A percentile compares a stretch with the other conserved stretches of the same genome.
Evolutionary conservation across 2,113 vertebrate genomes (phyloP).

Genomic region (Hirundichthys speculiger): DNA sequence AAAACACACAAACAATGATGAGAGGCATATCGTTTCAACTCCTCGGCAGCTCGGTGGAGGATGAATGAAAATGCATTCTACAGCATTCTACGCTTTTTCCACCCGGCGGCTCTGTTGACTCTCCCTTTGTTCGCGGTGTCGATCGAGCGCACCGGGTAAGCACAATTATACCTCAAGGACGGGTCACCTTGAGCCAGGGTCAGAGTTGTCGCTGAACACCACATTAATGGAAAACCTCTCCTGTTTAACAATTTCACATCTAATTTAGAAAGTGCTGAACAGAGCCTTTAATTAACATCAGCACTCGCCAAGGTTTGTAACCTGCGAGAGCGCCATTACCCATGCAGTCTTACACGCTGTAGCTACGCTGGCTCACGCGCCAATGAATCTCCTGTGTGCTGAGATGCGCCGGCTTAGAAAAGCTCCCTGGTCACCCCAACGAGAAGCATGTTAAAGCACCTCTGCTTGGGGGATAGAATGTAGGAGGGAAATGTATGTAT

Average conservation of each 20-base stretch:
- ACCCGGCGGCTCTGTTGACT: constrained; percentile 16
- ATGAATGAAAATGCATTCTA: constrained; percentile 31
- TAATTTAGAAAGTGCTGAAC: constrained; percentile 72
- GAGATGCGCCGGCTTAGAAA: constrained; percentile 31
- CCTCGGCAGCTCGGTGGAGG: constrained; percentile 37
- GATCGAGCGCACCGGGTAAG: constrained; percentile 51
- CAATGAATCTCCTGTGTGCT: constrained; percentile 54
- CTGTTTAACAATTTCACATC: constrained; percentile 71
- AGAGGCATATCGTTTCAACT: constrained; percentile 50
- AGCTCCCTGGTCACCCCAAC: constrained; percentile 19
- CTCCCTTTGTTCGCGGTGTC: constrained; percentile 18
- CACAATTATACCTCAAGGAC: constrained; percentile 72
- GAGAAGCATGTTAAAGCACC: constrained; percentile 22
- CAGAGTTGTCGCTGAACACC: constrained; percentile 30
- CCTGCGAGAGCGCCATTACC: constrained; percentile 16
- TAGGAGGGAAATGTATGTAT: constrained; percentile 1
- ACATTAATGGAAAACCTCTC: constrained; percentile 50
- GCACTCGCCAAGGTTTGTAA: constrained; percentile 47
- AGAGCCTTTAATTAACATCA: constrained; percentile 71
- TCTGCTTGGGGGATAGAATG: constrained; percentile 6
- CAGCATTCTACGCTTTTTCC: constrained; percentile 1
- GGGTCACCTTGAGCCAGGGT: constrained; percentile 38
- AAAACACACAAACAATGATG: constrained; percentile 31
- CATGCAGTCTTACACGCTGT: neutral
- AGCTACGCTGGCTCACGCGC: constrained; percentile 15